phyloP scores from a whole-genome alignment of 2,888 invertebrate species.

The Cephus sareptanus region DNA sequence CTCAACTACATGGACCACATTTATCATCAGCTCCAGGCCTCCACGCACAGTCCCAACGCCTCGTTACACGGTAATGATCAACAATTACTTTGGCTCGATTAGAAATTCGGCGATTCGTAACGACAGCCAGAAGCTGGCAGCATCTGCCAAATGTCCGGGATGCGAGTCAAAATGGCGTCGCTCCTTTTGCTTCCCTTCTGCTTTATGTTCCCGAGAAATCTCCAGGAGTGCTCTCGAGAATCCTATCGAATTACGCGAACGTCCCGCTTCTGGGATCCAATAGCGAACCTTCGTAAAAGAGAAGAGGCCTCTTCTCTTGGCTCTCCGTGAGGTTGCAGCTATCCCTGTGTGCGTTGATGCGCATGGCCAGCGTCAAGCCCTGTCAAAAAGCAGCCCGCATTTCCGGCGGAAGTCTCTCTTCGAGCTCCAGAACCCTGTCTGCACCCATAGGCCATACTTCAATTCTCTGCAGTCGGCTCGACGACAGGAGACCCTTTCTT shows the following conservation, averaged over 20 bases:
- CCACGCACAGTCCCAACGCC: conserved; percentile 72
- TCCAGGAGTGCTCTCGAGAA: not conserved
- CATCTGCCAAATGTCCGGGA: not conserved
- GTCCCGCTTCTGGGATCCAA: not conserved
- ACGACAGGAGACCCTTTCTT: not conserved
- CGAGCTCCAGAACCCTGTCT: conserved; percentile 6
- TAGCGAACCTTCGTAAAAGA: not conserved
- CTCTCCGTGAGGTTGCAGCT: not conserved
- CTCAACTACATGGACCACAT: conserved; percentile 84
- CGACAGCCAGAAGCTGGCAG: not conserved
- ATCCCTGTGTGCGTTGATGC: not conserved
- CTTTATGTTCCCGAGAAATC: conserved; percentile 1
- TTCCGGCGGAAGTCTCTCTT: conserved; percentile 53
- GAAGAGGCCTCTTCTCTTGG: conserved; percentile 1
- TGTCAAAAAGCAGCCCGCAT: conserved; percentile 47
- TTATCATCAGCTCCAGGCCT: conserved; percentile 78
- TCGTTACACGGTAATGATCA: conserved; percentile 75
- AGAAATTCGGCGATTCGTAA: not conserved
- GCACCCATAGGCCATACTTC: conserved; percentile 52
- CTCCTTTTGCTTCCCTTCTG: not conserved
- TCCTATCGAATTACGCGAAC: conserved; percentile 11
- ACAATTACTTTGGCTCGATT: not conserved
- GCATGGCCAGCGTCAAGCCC: conserved; percentile 3
- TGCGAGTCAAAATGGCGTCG: not conserved
- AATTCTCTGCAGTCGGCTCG: not conserved